These are phyloP conservation scores for Erebia ligea DNA, from an alignment of 2,888 invertebrate genomes.

Conservation along the genomic window DNA sequence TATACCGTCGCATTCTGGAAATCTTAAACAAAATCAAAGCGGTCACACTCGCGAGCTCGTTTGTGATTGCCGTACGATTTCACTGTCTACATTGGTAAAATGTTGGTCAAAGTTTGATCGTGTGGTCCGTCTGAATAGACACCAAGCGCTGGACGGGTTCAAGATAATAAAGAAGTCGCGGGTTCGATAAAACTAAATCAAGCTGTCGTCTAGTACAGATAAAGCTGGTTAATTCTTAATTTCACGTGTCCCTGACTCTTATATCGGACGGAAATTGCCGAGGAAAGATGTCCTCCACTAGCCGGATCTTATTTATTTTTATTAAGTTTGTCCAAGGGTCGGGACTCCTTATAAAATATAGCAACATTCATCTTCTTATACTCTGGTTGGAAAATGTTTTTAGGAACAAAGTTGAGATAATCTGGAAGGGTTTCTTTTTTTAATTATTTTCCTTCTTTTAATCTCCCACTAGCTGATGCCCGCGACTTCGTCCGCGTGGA, in stretches of 20 bases:
- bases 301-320: conserved; percentile 70
- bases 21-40: too few relatives aligned
- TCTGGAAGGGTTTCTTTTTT: background rate
- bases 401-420: conserved; percentile 11
- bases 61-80: too few relatives aligned
- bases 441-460: background rate
- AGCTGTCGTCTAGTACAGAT: conserved; percentile 68
- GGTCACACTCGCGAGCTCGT: too few relatives aligned
- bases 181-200: conserved; percentile 58
- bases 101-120: too few relatives aligned
- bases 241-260: conserved; percentile 71
- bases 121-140: too few relatives aligned
- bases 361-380: conserved; percentile 35
- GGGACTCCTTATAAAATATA: conserved; percentile 48
- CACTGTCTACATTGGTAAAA: too few relatives aligned
- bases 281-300: conserved; percentile 65
- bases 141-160: conserved; percentile 1
- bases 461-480: too few relatives aligned
- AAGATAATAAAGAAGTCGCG: conserved; percentile 15
- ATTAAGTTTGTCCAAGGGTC: conserved; percentile 55
- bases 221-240: conserved; percentile 72
- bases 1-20: too few relatives aligned
- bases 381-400: conserved; percentile 10
- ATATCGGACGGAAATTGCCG: conserved; percentile 70
- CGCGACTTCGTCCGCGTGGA: too few relatives aligned